These are phyloP conservation scores for Troilus luridus DNA, from an alignment of 2,888 invertebrate genomes.

Conservation along the genomic window DNA sequence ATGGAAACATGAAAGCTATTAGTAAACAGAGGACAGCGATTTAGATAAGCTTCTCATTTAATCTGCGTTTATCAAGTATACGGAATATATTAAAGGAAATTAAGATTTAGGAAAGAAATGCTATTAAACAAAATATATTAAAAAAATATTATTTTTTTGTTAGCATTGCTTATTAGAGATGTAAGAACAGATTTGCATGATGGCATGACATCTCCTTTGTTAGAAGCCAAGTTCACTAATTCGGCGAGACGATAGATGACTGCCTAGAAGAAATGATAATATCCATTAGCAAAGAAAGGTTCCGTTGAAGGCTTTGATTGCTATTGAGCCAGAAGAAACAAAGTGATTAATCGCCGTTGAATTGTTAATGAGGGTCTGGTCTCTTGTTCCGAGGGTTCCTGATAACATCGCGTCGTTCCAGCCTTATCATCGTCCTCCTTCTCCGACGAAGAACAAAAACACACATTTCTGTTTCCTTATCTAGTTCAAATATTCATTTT, in stretches of 20 bases:
- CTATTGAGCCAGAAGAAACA: conserved; percentile 16
- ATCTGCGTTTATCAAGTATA: background rate
- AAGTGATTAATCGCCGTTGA: conserved; percentile 18
- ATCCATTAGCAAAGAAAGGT: conserved; percentile 14
- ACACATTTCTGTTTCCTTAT: conserved; percentile 8
- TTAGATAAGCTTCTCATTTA: background rate
- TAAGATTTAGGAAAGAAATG: background rate
- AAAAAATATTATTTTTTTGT: no score
- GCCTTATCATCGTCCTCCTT: background rate
- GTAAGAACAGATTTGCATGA: background rate
- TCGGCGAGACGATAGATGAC: background rate
- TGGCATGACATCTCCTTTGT: background rate
- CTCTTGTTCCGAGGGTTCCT: background rate
- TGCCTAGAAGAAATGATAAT: background rate
- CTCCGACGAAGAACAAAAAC: conserved; percentile 10
- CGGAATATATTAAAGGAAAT: background rate
- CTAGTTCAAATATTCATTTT: conserved; percentile 10
- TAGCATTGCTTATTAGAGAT: background rate
- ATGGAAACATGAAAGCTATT: background rate
- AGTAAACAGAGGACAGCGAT: background rate
- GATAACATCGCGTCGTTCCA: background rate
- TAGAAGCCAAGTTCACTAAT: background rate
- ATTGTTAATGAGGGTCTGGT: background rate
- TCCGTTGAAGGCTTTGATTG: conserved; percentile 5
- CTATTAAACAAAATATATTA: no score